These are phyloP conservation scores for Drosophila ezoana DNA, from an alignment of 2,888 invertebrate genomes.

Conservation along the genomic window DNA sequence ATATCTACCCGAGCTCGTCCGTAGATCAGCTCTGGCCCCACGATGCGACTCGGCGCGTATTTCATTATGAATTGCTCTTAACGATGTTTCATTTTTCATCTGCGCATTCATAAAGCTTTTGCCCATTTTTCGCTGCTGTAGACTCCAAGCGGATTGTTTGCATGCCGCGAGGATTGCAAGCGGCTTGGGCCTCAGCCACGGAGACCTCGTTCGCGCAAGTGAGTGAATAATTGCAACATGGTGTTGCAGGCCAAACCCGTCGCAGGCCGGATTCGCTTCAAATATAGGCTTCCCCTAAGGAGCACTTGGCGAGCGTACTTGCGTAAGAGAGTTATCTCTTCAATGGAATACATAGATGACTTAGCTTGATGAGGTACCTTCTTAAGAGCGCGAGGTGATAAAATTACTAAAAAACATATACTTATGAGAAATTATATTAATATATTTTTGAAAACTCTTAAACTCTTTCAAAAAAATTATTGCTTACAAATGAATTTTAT, in stretches of 20 bases:
- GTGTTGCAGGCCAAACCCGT: conserved; percentile 63
- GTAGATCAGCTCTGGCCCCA: conserved; percentile 30
- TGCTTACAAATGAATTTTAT: too few relatives aligned
- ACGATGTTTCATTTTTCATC: conserved; percentile 85
- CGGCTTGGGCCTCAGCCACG: conserved; percentile 13
- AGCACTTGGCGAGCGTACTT: conserved; percentile 20
- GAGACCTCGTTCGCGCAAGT: conserved; percentile 40
- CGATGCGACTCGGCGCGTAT: conserved; percentile 64
- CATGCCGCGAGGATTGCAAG: conserved; percentile 50
- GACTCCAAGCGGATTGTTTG: conserved; percentile 60
- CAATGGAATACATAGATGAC: too few relatives aligned
- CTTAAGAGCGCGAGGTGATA: too few relatives aligned
- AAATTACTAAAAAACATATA: too few relatives aligned
- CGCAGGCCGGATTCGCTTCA: conserved; percentile 48
- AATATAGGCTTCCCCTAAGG: conserved; percentile 39
- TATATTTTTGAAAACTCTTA: too few relatives aligned
- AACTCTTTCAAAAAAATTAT: too few relatives aligned
- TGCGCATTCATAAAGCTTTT: conserved; percentile 84
- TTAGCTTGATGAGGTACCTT: background rate
- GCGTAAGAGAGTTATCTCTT: conserved; percentile 24
- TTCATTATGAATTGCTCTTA: conserved; percentile 85
- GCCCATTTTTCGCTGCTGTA: conserved; percentile 51
- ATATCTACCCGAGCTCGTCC: conserved; percentile 16
- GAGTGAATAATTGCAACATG: conserved; percentile 74
- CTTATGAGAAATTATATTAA: too few relatives aligned